Evolutionary conservation across 2,797 vertebrate species (phyloP).

Genomic region (Dendrocincla fuliginosa): DNA sequence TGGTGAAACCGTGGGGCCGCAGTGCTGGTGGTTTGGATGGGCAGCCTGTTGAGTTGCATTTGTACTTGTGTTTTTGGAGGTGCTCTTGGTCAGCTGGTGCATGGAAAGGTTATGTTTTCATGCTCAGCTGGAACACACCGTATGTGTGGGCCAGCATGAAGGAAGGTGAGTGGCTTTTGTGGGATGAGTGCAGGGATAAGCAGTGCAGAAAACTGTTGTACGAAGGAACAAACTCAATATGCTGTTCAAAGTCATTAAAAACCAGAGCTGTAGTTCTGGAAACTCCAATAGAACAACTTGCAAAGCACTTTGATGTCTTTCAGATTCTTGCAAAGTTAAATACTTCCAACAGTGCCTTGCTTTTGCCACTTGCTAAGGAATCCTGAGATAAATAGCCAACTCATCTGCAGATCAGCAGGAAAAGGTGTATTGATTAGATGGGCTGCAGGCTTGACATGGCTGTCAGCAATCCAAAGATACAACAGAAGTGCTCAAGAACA

Average conservation of each 20-base stretch:
- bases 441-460: background rate
- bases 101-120: background rate
- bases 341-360: background rate
- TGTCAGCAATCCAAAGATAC: background rate
- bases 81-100: background rate
- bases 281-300: background rate
- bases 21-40: background rate
- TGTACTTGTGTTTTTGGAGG: background rate
- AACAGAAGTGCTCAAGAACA: background rate
- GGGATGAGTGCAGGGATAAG: background rate
- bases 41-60: background rate
- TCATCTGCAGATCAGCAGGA: background rate
- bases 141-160: background rate
- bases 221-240: background rate
- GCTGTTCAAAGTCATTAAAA: background rate
- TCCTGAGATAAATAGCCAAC: background rate
- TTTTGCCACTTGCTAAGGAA: constrained; percentile 30
- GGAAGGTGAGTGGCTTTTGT: background rate
- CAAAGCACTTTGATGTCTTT: background rate
- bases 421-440: background rate
- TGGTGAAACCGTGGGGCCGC: background rate
- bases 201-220: background rate
- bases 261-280: background rate
- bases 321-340: background rate
- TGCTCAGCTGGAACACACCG: background rate